Conservation (phyloP, 2,888 invertebrate species). For the Tiliacea citrago region DNA sequence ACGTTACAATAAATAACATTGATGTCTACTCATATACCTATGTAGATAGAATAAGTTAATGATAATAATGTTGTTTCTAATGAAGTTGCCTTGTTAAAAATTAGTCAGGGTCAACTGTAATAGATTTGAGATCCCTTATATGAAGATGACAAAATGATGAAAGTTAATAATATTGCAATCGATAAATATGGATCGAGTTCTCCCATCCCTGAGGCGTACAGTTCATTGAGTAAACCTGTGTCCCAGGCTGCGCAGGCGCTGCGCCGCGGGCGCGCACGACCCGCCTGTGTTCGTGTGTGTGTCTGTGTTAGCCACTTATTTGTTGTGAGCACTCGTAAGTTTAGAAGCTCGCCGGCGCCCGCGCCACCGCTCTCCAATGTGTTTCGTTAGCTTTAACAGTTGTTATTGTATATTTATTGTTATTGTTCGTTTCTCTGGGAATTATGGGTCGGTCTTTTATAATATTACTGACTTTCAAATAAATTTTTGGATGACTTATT, state of each 20-base stretch:
- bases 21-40: slow-evolving; percentile 19
- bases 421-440: slow-evolving; percentile 70
- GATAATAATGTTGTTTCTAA: slow-evolving; percentile 28
- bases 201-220: slow-evolving; percentile 73
- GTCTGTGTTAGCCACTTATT: slow-evolving; percentile 72
- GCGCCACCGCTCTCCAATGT: slow-evolving; percentile 76
- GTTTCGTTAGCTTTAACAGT: slow-evolving; percentile 82
- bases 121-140: background rate
- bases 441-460: slow-evolving; percentile 60
- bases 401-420: slow-evolving; percentile 80
- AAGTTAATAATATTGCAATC: slow-evolving; percentile 41
- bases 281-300: slow-evolving; percentile 64
- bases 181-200: slow-evolving; percentile 51
- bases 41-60: slow-evolving; percentile 30
- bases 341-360: slow-evolving; percentile 77
- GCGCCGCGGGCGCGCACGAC: slow-evolving; percentile 76
- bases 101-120: slow-evolving; percentile 17
- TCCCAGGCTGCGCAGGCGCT: slow-evolving; percentile 74
- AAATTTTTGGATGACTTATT: slow-evolving; percentile 55
- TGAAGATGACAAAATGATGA: slow-evolving; percentile 7
- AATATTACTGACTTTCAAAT: slow-evolving; percentile 53
- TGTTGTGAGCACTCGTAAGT: slow-evolving; percentile 77
- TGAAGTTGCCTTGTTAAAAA: slow-evolving; percentile 29
- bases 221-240: slow-evolving; percentile 88
- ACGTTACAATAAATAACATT: slow-evolving; percentile 58